Conservation (phyloP, 2,113 vertebrate genomes). For the Chaetops frenatus region DNA sequence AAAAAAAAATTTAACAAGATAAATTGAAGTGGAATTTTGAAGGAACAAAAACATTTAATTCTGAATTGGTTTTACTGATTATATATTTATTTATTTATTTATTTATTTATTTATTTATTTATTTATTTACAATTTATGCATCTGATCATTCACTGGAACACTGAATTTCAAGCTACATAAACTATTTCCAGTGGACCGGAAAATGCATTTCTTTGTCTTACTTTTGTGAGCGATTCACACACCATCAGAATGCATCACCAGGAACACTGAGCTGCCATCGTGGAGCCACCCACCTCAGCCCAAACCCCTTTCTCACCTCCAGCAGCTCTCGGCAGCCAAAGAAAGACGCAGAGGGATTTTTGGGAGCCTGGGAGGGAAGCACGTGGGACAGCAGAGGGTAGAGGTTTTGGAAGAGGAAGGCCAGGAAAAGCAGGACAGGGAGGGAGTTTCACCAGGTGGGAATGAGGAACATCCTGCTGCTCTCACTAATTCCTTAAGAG, state of each 20-base stretch:
- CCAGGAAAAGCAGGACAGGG: background rate
- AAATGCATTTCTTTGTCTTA: background rate
- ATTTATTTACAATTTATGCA: background rate
- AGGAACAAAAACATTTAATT: background rate
- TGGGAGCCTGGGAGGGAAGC: background rate
- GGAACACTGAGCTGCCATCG: background rate
- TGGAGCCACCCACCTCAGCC: fast-evolving
- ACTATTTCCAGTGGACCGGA: background rate
- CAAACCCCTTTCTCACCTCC: background rate
- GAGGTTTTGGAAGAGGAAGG: background rate
- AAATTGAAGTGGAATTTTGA: background rate
- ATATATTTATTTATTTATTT: too few species aligned
- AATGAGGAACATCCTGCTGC: background rate
- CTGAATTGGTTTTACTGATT: background rate
- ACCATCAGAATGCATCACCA: background rate
- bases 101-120: background rate
- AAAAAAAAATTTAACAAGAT: background rate
- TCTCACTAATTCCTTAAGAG: background rate
- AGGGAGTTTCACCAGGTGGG: background rate
- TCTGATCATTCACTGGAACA: background rate
- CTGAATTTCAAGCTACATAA: background rate
- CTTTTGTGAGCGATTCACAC: background rate
- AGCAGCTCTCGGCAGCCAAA: background rate
- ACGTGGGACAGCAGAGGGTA: background rate
- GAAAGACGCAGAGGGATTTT: background rate